Evolutionary conservation across 35 echinoderm and acorn worm species (phyloP).

Genomic region (Lytechinus pictus): DNA sequence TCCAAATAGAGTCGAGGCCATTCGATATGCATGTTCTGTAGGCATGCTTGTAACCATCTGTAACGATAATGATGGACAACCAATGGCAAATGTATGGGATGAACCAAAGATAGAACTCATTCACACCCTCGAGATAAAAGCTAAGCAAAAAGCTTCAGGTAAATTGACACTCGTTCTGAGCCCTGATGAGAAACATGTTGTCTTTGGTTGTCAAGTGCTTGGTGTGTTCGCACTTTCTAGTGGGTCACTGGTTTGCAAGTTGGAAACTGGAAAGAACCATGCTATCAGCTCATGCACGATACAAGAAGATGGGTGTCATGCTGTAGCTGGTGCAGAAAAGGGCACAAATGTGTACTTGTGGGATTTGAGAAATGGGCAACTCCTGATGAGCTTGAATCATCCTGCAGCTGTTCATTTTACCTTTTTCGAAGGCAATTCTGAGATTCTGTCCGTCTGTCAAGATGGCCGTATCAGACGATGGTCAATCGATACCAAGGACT

Average conservation of each 20-base stretch:
- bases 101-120: conserved; percentile 66
- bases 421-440: background rate
- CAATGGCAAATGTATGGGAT: conserved; percentile 83
- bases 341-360: conserved; percentile 59
- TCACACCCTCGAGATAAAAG: conserved; percentile 59
- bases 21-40: conserved; percentile 43
- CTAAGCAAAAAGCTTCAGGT: background rate
- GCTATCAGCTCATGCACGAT: conserved; percentile 53
- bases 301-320: background rate
- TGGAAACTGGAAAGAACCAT: conserved; percentile 50
- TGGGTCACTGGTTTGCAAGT: conserved; percentile 59
- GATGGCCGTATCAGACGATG: conserved; percentile 62
- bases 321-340: conserved; percentile 51
- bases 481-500: conserved; percentile 55
- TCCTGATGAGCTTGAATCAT: conserved; percentile 43
- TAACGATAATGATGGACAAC: conserved; percentile 57
- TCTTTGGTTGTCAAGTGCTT: conserved; percentile 61
- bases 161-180: conserved; percentile 39
- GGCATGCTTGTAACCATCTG: conserved; percentile 68
- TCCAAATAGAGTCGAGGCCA: conserved; percentile 58
- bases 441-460: conserved; percentile 55
- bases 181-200: conserved; percentile 43
- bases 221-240: conserved; percentile 63
- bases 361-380: conserved; percentile 48
- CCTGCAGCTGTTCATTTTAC: conserved; percentile 26